Evolutionary conservation across 1,140 invertebrate genomes (phyloP).

Genomic region (Diabrotica virgifera): DNA sequence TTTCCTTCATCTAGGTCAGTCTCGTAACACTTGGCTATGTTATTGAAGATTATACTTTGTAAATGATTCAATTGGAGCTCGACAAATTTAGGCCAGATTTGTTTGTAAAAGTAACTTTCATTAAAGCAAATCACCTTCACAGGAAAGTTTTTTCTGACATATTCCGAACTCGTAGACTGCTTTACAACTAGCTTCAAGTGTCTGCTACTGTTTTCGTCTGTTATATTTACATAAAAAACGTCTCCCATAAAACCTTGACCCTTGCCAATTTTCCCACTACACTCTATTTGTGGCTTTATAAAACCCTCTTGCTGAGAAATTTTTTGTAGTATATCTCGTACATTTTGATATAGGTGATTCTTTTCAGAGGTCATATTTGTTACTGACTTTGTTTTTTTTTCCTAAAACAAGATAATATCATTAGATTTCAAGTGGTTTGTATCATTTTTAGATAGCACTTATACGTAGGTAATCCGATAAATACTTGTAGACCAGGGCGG

Average conservation of each 20-base stretch:
- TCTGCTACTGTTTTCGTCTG: not conserved
- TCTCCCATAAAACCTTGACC: not conserved
- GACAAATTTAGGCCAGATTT: not conserved
- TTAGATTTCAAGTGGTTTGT: too few relatives aligned
- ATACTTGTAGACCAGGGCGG: too few relatives aligned
- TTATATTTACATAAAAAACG: not conserved
- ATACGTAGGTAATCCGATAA: too few relatives aligned
- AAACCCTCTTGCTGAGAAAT: not conserved
- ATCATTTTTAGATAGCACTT: too few relatives aligned
- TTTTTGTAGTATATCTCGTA: not conserved
- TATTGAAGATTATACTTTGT: not conserved
- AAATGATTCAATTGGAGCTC: not conserved
- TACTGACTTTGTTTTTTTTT: too few relatives aligned
- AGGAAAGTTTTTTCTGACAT: not conserved
- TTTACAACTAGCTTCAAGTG: not conserved
- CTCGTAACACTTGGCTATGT: not conserved
- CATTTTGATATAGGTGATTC: slow-evolving; percentile 4
- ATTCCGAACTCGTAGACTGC: not conserved
- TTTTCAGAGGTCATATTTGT: not conserved
- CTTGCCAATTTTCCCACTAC: not conserved
- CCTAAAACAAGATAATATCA: too few relatives aligned
- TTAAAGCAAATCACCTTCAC: not conserved
- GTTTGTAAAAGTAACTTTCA: not conserved
- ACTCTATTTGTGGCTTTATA: not conserved
- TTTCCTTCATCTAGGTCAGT: not conserved